Evolutionary conservation across 2,797 vertebrate genomes (phyloP).

Genomic region (Phyllotis vaccarum): DNA sequence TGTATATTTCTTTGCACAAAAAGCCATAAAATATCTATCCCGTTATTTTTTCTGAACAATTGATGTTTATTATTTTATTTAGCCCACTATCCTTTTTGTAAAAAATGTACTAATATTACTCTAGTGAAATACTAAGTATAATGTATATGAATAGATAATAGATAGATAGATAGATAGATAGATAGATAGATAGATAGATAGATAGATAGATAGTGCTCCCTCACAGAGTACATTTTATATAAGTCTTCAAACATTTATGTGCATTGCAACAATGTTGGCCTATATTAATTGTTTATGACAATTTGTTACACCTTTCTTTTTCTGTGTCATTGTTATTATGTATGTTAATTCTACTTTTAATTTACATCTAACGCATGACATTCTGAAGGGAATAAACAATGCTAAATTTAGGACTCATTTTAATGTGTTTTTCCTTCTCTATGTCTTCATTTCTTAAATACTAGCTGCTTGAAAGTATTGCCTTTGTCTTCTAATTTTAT

Average conservation of each 20-base stretch:
- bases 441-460: background rate
- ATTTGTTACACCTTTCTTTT: background rate
- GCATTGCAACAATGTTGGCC: background rate
- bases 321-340: background rate
- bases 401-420: conserved; percentile 12
- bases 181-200: background rate
- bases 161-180: background rate
- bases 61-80: background rate
- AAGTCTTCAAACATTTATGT: background rate
- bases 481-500: background rate
- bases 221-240: background rate
- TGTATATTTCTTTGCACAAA: background rate
- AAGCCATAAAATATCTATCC: background rate
- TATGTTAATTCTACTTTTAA: conserved; percentile 43
- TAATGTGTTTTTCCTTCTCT: conserved; percentile 1
- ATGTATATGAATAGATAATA: background rate
- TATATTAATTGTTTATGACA: background rate
- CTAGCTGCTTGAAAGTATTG: background rate
- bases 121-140: background rate
- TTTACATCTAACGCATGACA: background rate
- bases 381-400: background rate
- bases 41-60: background rate
- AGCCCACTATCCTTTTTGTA: background rate
- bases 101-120: background rate
- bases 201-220: background rate